These are phyloP conservation scores for Drosophila buzzatii DNA, from an alignment of 2,888 invertebrate genomes.

Conservation along the genomic window DNA sequence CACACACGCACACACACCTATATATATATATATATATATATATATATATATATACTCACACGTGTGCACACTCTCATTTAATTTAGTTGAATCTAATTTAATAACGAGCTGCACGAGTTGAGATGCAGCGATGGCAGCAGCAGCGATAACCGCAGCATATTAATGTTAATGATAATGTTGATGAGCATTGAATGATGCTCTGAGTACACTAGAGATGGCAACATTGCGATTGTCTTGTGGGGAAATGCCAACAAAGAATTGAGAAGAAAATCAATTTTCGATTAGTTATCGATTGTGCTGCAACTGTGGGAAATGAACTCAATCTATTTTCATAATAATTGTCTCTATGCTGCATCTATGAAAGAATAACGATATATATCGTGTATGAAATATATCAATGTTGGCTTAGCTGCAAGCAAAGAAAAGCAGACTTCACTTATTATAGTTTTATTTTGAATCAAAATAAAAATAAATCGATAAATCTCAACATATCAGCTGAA, in stretches of 20 bases:
- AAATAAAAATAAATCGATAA: no score
- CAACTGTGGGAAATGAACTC: not conserved
- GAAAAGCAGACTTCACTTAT: no score
- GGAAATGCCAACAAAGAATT: not conserved
- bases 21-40: no score
- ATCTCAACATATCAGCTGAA: no score
- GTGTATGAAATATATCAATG: no score
- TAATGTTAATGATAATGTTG: slow-evolving; percentile 54
- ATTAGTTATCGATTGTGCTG: not conserved
- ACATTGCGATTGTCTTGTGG: not conserved
- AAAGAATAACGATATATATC: no score
- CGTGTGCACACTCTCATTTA: slow-evolving; percentile 36
- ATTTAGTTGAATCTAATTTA: slow-evolving; percentile 76
- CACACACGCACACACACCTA: not conserved
- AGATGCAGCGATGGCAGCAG: slow-evolving; percentile 37
- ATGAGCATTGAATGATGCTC: slow-evolving; percentile 37
- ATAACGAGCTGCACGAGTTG: slow-evolving; percentile 63
- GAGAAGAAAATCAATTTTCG: not conserved
- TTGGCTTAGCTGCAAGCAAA: no score
- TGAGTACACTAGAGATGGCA: not conserved
- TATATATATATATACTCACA: slow-evolving; percentile 1
- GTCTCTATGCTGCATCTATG: no score
- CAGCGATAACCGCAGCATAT: slow-evolving; percentile 49
- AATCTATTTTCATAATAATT: not conserved
- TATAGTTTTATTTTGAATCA: no score